Conservation (phyloP, 2,797 vertebrate genomes). For the Pseudocheirus occidentalis region DNA sequence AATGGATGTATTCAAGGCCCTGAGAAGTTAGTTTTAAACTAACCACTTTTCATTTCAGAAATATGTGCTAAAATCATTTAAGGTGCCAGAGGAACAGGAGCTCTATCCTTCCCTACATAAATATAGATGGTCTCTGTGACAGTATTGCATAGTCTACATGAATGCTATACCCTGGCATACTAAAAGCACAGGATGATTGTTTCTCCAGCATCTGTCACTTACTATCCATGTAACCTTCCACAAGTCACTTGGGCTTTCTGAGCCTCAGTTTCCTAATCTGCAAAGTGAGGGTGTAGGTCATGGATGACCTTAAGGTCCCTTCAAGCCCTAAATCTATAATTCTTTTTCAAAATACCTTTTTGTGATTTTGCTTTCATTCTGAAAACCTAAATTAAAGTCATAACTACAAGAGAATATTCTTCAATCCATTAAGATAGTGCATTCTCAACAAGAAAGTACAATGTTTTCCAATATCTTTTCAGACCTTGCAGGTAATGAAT, state of each 20-base stretch:
- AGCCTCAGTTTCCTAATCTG: neutral
- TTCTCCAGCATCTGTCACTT: neutral
- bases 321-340: neutral
- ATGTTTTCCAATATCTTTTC: neutral
- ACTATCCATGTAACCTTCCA: neutral
- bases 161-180: neutral
- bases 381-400: neutral
- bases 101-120: neutral
- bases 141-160: neutral
- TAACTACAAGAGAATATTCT: neutral
- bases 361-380: neutral
- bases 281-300: neutral
- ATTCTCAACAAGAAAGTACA: neutral
- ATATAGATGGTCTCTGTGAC: neutral
- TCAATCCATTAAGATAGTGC: neutral
- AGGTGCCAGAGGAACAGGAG: neutral
- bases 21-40: neutral
- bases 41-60: neutral
- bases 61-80: neutral
- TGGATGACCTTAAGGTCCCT: neutral
- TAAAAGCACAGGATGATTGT: neutral
- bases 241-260: neutral
- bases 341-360: neutral
- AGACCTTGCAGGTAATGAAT: conserved; percentile 94
- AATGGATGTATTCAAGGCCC: neutral